phyloP scores from a whole-genome alignment of 1,140 invertebrate genomes.

The Drosophila insularis region DNA sequence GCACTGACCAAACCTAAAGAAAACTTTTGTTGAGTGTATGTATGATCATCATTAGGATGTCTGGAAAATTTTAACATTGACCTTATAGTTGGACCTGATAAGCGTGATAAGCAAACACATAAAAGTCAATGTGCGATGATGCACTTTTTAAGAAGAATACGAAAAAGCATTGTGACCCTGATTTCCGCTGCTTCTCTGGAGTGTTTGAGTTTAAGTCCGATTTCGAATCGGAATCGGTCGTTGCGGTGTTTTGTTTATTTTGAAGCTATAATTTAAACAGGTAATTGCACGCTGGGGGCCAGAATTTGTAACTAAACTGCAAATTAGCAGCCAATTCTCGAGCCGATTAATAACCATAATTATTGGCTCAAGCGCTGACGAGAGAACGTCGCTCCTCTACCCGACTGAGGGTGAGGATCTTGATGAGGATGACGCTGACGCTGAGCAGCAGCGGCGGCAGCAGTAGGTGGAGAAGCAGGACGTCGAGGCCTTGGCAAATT shows the following conservation, averaged over 20 bases:
- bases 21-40: not conserved
- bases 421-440: conserved; percentile 37
- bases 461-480: not conserved
- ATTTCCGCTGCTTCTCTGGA: not conserved
- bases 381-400: conserved; percentile 58
- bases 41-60: conserved; percentile 30
- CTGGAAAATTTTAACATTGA: conserved; percentile 36
- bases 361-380: conserved; percentile 82
- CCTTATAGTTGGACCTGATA: conserved; percentile 46
- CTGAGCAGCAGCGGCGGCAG: not conserved
- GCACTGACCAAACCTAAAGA: too few species aligned
- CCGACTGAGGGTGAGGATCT: conserved; percentile 51
- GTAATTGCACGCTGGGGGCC: conserved; percentile 83
- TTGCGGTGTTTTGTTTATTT: conserved; percentile 83
- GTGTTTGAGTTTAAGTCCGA: conserved; percentile 26
- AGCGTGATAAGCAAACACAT: conserved; percentile 68
- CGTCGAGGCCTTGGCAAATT: conserved; percentile 24
- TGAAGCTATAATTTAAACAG: conserved; percentile 83
- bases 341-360: conserved; percentile 84
- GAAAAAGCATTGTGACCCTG: not conserved
- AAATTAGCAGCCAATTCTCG: conserved; percentile 84
- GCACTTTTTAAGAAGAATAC: conserved; percentile 29
- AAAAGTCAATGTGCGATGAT: conserved; percentile 53
- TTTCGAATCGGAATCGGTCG: conserved; percentile 51
- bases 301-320: conserved; percentile 84